Conservation (phyloP, 2,797 vertebrate genomes). For the Nyctibius grandis region DNA sequence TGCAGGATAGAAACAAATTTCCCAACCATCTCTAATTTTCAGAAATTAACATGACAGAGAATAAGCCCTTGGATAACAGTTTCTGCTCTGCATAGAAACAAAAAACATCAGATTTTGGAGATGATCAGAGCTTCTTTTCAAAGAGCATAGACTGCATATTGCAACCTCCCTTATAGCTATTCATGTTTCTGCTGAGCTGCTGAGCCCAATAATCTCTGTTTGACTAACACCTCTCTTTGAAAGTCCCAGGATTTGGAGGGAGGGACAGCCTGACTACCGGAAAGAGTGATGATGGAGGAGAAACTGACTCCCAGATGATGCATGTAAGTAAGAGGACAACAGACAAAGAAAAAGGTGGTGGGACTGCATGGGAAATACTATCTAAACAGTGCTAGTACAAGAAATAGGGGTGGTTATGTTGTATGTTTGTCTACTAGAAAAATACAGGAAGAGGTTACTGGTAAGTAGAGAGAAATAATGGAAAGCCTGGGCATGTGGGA, state of each 20-base stretch:
- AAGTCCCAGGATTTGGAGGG: not conserved
- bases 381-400: not conserved
- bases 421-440: not conserved
- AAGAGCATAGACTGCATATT: not conserved
- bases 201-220: not conserved
- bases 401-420: not conserved
- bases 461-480: not conserved
- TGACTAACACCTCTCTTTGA: not conserved
- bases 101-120: not conserved
- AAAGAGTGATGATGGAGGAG: not conserved
- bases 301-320: not conserved
- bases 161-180: not conserved
- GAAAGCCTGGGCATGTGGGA: not conserved
- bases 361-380: not conserved
- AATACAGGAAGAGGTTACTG: not conserved
- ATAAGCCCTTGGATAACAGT: not conserved
- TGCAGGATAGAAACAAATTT: not conserved
- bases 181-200: not conserved
- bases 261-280: not conserved
- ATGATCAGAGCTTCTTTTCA: not conserved
- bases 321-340: not conserved
- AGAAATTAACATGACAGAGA: not conserved
- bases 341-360: not conserved
- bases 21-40: not conserved
- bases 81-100: not conserved